A percentile compares a stretch with the other conserved stretches of the same genome.
phyloP scores from a whole-genome alignment of 2,888 invertebrate species.

The Caenorhabditis imperialis region DNA sequence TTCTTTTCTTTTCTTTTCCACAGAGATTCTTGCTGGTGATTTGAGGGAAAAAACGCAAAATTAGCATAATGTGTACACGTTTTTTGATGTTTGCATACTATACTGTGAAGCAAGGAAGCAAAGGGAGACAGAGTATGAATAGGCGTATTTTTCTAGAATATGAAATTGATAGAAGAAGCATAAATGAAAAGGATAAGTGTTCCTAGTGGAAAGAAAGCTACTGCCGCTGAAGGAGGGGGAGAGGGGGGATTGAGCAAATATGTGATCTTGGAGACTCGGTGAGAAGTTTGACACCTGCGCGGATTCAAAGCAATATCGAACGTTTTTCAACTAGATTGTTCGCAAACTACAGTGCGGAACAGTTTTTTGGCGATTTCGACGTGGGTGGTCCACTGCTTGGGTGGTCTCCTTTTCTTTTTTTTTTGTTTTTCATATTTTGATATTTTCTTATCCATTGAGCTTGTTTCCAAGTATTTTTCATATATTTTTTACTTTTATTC shows the following conservation, averaged over 20 bases:
- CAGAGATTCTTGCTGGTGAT: slow-evolving; percentile 40
- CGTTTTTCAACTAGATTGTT: background rate
- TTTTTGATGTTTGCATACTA: slow-evolving; percentile 35
- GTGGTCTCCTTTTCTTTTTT: too few species aligned
- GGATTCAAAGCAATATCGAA: slow-evolving; percentile 2
- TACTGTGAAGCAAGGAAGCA: slow-evolving; percentile 25
- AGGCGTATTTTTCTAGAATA: too few species aligned
- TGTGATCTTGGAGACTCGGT: slow-evolving; percentile 47
- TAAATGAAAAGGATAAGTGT: slow-evolving; percentile 7
- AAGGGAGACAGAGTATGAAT: background rate
- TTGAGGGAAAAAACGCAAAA: slow-evolving; percentile 23
- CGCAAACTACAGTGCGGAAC: too few species aligned
- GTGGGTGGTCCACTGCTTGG: too few species aligned
- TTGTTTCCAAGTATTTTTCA: too few species aligned
- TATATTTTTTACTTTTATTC: background rate
- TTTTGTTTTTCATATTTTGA: too few species aligned
- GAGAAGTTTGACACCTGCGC: slow-evolving; percentile 51
- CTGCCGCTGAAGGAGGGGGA: slow-evolving; percentile 12
- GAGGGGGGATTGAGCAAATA: slow-evolving; percentile 41
- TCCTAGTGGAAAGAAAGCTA: slow-evolving; percentile 1
- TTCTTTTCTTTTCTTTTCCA: slow-evolving; percentile 18
- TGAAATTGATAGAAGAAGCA: too few species aligned
- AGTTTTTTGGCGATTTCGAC: too few species aligned
- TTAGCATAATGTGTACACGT: slow-evolving; percentile 52
- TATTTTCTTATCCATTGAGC: too few species aligned